Evolutionary conservation across 1,140 invertebrate genomes (phyloP), one percentile per base, ranked within the genome.

Genomic region (Drosophila pseudoananassae): DNA sequence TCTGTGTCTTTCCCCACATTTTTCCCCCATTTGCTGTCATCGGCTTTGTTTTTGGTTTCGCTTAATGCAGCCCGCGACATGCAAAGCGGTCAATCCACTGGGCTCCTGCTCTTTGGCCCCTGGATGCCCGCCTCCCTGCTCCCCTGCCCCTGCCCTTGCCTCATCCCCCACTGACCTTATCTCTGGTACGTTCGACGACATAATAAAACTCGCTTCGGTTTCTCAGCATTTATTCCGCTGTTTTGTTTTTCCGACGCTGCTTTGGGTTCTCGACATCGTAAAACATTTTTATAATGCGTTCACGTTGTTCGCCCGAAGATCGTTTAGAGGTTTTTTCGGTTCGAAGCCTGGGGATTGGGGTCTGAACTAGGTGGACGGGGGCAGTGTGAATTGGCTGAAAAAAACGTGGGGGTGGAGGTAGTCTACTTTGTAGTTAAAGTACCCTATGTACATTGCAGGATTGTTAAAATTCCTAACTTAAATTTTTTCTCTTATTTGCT

Each of bases 281-380:
- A 85, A 85, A 87, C 74, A 85, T 85, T 85, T 87, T 81, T 84
- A 87, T 82, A 85, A 85, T 87, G 78, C 80, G 43, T 58, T 66
- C 50, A 66, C 74, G 72, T 80, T 79, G 77, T 57, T 59, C 49
- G 59, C 53, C 58, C 17, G 9, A 56, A 70, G 66, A 70, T 70
- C 66, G 63, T 56, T 70, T 49, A 69, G 31, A 70, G 65, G 65
- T 47, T 68, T 63, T 40, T 43, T 68, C 23, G 8, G 17, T 10
- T 31, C 3, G 9, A 4, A 5, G 1, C 36, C n/a, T 20, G 64
- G 23, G 20, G 50, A 20, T 27, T 15, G 31, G 12, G 14, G 6
- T 8, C 31, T 20, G 14, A 33, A 43, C 15, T 43, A 17, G 14
- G 5, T 27, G n/a, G 40, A n/a, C 6, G 10, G 6, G 33, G 10